Percentiles rank a stretch among this genome's conserved stretches.
phyloP scores from a whole-genome alignment of 2,797 vertebrate species.

The Podarcis siculus region DNA sequence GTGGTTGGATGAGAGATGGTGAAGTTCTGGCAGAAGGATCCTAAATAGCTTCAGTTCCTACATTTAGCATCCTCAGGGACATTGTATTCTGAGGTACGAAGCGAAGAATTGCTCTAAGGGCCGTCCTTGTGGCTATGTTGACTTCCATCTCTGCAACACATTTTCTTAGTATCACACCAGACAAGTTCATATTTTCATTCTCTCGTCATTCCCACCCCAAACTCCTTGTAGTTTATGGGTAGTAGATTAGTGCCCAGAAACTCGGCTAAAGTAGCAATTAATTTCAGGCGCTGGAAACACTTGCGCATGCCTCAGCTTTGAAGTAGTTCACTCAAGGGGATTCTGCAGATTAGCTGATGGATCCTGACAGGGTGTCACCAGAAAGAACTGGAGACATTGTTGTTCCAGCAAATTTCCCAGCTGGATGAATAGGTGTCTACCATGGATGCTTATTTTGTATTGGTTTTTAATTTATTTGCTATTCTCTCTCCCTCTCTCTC shows the following conservation, averaged over 20 bases:
- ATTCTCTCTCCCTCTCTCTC: too few relatives aligned
- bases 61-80: background rate
- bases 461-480: too few relatives aligned
- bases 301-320: constrained; percentile 33
- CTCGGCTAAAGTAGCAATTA: constrained; percentile 36
- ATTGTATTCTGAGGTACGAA: background rate
- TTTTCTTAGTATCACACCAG: background rate
- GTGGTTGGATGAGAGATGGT: too few relatives aligned
- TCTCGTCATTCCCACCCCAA: background rate
- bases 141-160: background rate
- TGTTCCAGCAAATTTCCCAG: too few relatives aligned
- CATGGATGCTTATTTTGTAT: too few relatives aligned
- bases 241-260: background rate
- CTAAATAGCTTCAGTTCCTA: background rate
- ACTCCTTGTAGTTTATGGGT: constrained; percentile 6
- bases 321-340: constrained; percentile 30
- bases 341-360: background rate
- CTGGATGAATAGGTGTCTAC: too few relatives aligned
- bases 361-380: constrained; percentile 38
- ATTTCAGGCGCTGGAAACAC: constrained; percentile 22
- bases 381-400: background rate
- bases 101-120: background rate
- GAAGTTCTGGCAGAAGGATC: too few relatives aligned
- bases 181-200: constrained; percentile 23
- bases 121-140: too few relatives aligned